Evolutionary conservation across 1,140 invertebrate genomes (phyloP).

Genomic region (Drosophila lini): DNA sequence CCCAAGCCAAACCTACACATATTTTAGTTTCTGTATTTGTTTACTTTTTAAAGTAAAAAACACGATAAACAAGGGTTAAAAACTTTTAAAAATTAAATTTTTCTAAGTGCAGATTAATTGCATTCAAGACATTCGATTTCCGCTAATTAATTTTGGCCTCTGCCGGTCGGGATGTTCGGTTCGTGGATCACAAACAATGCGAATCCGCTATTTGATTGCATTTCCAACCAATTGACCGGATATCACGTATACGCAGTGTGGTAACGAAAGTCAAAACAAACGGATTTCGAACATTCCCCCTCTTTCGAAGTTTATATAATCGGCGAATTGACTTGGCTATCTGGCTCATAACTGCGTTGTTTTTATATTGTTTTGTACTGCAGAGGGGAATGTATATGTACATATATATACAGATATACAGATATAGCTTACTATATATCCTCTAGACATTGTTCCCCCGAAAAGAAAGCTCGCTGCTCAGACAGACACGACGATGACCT

Average conservation of each 20-base stretch:
- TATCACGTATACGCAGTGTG: conserved; percentile 46
- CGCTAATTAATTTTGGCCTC: conserved; percentile 17
- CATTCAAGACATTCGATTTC: conserved; percentile 23
- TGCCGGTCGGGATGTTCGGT: background rate
- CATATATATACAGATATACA: conserved; percentile 10
- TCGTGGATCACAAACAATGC: conserved; percentile 14
- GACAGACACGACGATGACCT: conserved; percentile 60
- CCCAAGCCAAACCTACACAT: too few relatives aligned
- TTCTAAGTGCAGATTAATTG: conserved; percentile 3
- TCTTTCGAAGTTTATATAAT: conserved; percentile 31
- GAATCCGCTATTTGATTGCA: conserved; percentile 23
- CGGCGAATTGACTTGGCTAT: conserved; percentile 21
- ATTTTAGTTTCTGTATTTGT: too few relatives aligned
- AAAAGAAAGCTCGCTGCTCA: conserved; percentile 14
- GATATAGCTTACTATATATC: conserved; percentile 23
- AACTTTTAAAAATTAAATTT: background rate
- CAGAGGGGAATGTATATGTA: conserved; percentile 13
- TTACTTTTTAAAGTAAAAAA: background rate
- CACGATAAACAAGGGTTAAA: background rate
- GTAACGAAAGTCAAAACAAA: conserved; percentile 11
- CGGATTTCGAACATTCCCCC: conserved; percentile 1
- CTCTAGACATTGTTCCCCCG: conserved; percentile 8
- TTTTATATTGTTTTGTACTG: conserved; percentile 10
- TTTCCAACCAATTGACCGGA: conserved; percentile 35
- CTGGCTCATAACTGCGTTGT: conserved; percentile 39